Base-by-base conservation (phyloP, 2,797 vertebrate species). In the Capromys pilorides region DNA sequence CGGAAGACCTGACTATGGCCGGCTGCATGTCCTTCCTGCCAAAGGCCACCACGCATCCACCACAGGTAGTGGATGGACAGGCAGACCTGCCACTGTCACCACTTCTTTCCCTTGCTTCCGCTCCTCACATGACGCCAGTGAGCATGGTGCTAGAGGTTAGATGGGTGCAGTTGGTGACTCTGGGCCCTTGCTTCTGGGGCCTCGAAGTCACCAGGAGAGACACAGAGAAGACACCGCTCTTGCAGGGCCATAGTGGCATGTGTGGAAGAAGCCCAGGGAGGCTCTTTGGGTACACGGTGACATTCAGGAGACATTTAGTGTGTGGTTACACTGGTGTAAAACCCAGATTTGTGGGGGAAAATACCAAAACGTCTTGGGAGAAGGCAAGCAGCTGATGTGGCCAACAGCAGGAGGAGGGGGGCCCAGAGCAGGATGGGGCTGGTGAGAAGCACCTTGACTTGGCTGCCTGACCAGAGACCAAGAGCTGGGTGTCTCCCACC, bases 291-390 rank as follows among this genome's bases (percentile, higher is more conserved):
- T 83, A 24, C 31, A 66, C 18, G 39, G 31, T 88, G 83, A 88
- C 90, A 77, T 94, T 92, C 91, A 75, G 94, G 71, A 77, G 92
- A 67, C 41, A 83, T 93, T 91, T 39, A 59, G 57, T 66, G 64
- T 94, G 59, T 6, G 78, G 83, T 24, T 82, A 41, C 54, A 85
- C 71, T 83, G 54, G 59, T 66, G 14, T 69, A 1, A 79, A 96
- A 85, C 33, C 41, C 31, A 77, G 62, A 64, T 82, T 78, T 88
- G 59, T 96, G 81, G 19, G 73, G 67, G 14, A 79, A 86, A 2
- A 26, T 19, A 31, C 45, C 77, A 49, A 88, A 85, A 1, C 1
- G 11, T 64, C 49, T 78, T 73, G 36, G 49, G 94, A 57, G 54
- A 61, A 71, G 59, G 59, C 6, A 16, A 75, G 87, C 66, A 73